Conservation (phyloP, 2,113 vertebrate genomes). For the Uria aalge region DNA sequence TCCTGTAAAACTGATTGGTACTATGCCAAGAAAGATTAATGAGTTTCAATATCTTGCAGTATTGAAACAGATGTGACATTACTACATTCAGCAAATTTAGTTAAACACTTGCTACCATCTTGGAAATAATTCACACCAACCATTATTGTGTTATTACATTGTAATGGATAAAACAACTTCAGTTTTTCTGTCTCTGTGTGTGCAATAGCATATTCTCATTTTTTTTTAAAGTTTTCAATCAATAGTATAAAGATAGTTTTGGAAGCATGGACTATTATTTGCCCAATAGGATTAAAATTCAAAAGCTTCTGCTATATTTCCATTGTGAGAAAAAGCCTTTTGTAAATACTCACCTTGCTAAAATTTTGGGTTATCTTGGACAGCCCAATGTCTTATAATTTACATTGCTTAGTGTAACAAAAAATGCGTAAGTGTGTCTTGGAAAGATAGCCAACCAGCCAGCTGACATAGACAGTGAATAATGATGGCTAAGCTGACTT, state of each 20-base stretch:
- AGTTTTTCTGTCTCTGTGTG: neutral
- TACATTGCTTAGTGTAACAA: neutral
- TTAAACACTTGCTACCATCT: neutral
- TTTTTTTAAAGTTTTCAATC: neutral
- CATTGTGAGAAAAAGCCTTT: neutral
- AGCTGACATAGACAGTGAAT: neutral
- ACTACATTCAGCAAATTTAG: neutral
- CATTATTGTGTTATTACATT: neutral
- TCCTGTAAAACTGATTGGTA: neutral
- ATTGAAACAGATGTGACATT: neutral
- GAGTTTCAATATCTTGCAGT: neutral
- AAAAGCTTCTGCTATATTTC: neutral
- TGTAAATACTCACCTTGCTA: neutral
- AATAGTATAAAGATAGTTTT: neutral
- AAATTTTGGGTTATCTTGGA: neutral
- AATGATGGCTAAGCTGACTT: neutral
- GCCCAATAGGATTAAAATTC: neutral
- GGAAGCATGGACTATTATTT: neutral
- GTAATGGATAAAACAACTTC: neutral
- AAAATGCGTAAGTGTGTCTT: neutral
- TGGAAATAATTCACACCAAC: neutral
- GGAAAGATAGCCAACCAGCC: neutral
- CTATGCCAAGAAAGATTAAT: neutral
- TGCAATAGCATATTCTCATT: neutral
- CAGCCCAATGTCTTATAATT: neutral